Percentiles rank a stretch among this genome's conserved stretches.
These are phyloP conservation scores for Catostomus latipinnis DNA, from an alignment of 2,797 vertebrate species.

Conservation along the genomic window DNA sequence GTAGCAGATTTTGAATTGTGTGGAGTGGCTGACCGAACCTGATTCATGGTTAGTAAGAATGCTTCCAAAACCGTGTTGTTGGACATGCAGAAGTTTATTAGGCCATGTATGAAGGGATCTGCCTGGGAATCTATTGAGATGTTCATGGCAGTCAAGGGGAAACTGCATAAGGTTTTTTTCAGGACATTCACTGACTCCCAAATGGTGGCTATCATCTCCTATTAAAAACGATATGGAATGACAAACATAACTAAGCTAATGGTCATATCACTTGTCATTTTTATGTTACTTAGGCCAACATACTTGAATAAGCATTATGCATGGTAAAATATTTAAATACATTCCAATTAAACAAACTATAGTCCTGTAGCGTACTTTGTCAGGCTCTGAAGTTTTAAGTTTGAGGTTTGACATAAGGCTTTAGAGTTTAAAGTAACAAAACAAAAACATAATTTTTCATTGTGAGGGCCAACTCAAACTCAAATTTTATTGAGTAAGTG, in stretches of 20 bases:
- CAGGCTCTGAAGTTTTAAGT: no score
- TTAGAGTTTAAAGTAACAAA: no score
- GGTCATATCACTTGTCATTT: background rate
- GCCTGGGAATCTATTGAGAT: constrained; percentile 12
- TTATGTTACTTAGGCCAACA: background rate
- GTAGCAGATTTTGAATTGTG: background rate
- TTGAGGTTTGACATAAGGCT: no score
- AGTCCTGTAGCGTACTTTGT: no score
- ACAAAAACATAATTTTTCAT: no score
- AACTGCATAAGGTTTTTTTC: constrained; percentile 70
- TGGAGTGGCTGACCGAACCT: constrained; percentile 64
- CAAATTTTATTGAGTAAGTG: no score
- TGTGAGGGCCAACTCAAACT: no score
- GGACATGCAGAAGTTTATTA: constrained; percentile 72
- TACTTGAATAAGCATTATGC: background rate
- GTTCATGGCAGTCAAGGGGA: constrained; percentile 65
- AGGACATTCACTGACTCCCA: constrained; percentile 66
- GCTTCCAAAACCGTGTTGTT: constrained; percentile 74
- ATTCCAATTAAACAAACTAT: background rate
- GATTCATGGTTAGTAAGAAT: constrained; percentile 67
- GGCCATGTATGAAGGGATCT: constrained; percentile 22
- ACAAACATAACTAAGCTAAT: background rate
- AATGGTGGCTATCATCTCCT: constrained; percentile 63
- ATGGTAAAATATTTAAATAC: background rate
- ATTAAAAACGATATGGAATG: constrained; percentile 1